Evolutionary conservation across 2,888 invertebrate species (phyloP).

Genomic region (Melanostoma mellinum): DNA sequence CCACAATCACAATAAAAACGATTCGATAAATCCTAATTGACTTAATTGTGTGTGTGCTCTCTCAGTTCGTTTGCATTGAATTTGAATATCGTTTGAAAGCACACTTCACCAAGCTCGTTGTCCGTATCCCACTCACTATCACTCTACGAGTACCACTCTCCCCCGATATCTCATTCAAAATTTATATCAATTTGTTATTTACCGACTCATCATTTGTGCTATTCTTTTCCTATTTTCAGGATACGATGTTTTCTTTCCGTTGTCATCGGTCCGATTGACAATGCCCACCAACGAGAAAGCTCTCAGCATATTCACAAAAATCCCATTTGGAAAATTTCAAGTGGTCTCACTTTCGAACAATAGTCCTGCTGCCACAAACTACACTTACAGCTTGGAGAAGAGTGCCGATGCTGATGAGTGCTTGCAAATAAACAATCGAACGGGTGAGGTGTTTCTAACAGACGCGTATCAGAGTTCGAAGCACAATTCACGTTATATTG

Average conservation of each 20-base stretch:
- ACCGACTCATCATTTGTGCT: constrained; percentile 21
- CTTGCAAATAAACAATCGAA: constrained; percentile 78
- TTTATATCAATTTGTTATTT: constrained; percentile 39
- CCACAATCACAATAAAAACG: constrained; percentile 21
- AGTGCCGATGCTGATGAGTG: constrained; percentile 74
- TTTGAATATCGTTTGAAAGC: constrained; percentile 30
- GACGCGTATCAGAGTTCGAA: constrained; percentile 77
- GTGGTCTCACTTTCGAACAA: constrained; percentile 77
- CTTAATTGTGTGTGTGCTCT: constrained; percentile 56
- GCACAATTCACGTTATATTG: constrained; percentile 75
- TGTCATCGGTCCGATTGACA: constrained; percentile 79
- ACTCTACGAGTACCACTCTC: too few relatives aligned
- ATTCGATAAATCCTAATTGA: constrained; percentile 43
- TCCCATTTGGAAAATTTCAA: constrained; percentile 80
- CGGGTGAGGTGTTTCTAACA: constrained; percentile 80
- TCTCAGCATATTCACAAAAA: constrained; percentile 80
- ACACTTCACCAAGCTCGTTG: constrained; percentile 12
- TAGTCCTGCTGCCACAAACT: constrained; percentile 75
- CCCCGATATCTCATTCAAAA: constrained; percentile 23
- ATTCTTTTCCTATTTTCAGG: constrained; percentile 74
- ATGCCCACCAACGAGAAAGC: constrained; percentile 80
- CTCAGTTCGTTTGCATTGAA: constrained; percentile 39
- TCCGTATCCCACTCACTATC: too few relatives aligned
- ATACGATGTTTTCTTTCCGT: constrained; percentile 80
- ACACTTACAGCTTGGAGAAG: constrained; percentile 79